These are phyloP conservation scores for Pararge aegeria DNA, from an alignment of 1,140 invertebrate genomes.

Conservation along the genomic window DNA sequence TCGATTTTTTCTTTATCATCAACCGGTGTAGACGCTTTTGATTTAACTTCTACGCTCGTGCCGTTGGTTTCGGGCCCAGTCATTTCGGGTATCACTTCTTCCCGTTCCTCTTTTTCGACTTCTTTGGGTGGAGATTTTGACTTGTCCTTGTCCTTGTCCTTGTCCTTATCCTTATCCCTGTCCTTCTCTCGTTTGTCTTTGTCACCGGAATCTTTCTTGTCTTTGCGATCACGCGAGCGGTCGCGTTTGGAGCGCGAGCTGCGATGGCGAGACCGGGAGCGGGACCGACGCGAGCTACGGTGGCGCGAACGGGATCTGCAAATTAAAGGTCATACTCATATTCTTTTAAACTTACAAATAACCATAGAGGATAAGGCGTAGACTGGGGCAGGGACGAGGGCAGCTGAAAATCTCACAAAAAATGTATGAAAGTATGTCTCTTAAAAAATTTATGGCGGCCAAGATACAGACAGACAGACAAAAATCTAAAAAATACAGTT, in stretches of 20 bases:
- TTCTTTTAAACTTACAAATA: too few relatives aligned
- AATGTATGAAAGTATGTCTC: too few relatives aligned
- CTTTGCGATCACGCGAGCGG: conserved; percentile 62
- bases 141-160: conserved; percentile 52
- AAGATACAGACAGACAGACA: too few relatives aligned
- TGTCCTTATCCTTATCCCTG: conserved; percentile 52
- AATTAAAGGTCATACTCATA: too few relatives aligned
- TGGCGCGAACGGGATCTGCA: conserved; percentile 83
- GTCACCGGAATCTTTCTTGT: conserved; percentile 47
- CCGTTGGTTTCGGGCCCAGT: conserved; percentile 54
- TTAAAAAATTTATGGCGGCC: too few relatives aligned
- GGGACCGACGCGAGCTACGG: conserved; percentile 80
- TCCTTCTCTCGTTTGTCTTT: conserved; percentile 36
- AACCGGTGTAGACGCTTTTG: conserved; percentile 61
- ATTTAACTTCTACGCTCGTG: conserved; percentile 60
- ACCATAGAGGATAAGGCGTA: too few relatives aligned
- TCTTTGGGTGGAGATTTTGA: conserved; percentile 53
- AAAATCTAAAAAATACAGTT: too few relatives aligned
- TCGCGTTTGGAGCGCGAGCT: conserved; percentile 82
- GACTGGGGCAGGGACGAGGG: too few relatives aligned
- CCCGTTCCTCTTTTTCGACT: conserved; percentile 45
- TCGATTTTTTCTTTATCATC: conserved; percentile 46
- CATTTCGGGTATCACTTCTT: conserved; percentile 41
- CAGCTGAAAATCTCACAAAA: too few relatives aligned
- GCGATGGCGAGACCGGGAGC: conserved; percentile 83